Base-by-base conservation (phyloP, 2,113 vertebrate species). In the Gallinago undulata region DNA sequence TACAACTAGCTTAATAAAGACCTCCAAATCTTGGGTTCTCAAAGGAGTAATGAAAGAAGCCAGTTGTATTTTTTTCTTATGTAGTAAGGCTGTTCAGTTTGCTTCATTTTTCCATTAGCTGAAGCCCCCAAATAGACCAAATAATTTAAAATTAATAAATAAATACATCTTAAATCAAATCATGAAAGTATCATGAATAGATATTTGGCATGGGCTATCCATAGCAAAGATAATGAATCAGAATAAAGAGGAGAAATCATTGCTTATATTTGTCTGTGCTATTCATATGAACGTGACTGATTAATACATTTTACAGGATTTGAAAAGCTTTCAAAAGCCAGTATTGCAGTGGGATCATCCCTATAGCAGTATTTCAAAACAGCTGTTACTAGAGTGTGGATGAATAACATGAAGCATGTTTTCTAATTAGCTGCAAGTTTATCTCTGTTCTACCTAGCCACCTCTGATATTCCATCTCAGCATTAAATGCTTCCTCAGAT, bases 271-370 rank as follows among this genome's bases (percentile, higher is more conserved):
- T 86, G 73, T 73, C 87, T 83, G n/a, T 1, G 7, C 50, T 87
- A 22, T 93, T 97, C 87, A 76, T 93, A 89, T n/a, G 53, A 89
- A 62, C 53, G 59, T 82, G 68, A 50, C 70, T 93, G 75, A 79
- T 92, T 94, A 97, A 95, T 92, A 69, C 35, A 79, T 95, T 94
- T 92, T 92, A 74, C 57, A 91, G 93, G 77, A 92, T 95, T 94
- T 95, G 88, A 93, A 96, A 96, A 27, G 64, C 51, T 92, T 91
- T 96, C 95, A 94, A 91, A 96, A 95, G 59, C 35, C 83, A 60
- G 43, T 63, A 89, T 78, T 86, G 89, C 83, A 87, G 50, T 76
- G 78, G 90, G 75, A 94, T 94, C 94, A 93, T 94, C 76, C 84
- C 59, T 94, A 94, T 93, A 93, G 91, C 95, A 95, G 28, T 92